Percentiles rank a stretch among this genome's conserved stretches.
phyloP scores from a whole-genome alignment of 2,797 vertebrate genomes.

The Pteropus rufus region DNA sequence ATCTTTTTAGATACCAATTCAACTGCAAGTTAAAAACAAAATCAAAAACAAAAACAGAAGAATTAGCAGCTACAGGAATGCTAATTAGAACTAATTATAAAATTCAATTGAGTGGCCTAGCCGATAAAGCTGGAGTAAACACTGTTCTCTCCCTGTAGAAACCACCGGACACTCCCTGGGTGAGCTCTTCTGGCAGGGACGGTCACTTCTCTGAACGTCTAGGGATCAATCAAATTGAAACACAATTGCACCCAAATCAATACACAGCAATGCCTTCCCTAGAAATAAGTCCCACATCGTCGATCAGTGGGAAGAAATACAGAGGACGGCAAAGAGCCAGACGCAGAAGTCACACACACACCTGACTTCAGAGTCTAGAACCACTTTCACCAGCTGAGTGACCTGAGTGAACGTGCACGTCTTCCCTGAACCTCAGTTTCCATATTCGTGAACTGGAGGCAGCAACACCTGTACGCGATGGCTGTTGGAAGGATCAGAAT shows the following conservation, averaged over 20 bases:
- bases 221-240: not conserved
- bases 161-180: not conserved
- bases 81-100: constrained; percentile 72
- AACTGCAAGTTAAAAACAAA: not conserved
- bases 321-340: not conserved
- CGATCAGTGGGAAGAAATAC: not conserved
- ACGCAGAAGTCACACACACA: not conserved
- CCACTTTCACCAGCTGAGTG: not conserved
- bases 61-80: constrained; percentile 42
- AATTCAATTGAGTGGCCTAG: constrained; percentile 41
- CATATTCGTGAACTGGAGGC: not conserved
- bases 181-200: not conserved
- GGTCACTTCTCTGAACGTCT: not conserved
- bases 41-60: constrained; percentile 36
- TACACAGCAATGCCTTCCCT: not conserved
- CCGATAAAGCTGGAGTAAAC: constrained; percentile 41
- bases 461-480: not conserved
- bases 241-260: not conserved
- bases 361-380: not conserved
- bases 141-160: not conserved
- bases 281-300: not conserved
- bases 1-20: constrained; percentile 66
- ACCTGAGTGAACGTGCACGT: not conserved
- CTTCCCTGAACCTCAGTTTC: not conserved
- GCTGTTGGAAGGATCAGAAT: not conserved